Base-by-base conservation (phyloP, 2,888 invertebrate genomes). In the Girardia tigrina region DNA sequence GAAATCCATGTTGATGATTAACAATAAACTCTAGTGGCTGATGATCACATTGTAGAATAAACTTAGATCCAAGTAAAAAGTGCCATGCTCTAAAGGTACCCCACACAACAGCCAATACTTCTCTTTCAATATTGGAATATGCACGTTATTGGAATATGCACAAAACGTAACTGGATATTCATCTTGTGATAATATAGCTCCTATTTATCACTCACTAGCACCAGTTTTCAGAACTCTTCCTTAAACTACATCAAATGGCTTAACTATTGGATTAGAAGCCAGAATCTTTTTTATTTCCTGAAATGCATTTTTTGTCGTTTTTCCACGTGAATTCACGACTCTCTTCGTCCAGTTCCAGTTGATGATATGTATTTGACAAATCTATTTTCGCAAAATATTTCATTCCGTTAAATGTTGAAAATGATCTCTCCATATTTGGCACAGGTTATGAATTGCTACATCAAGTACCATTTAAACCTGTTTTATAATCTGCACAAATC, bases 91-190 rank as follows among this genome's bases (percentile, higher is more conserved):
- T 74, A 6, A 74, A 6, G 26, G 74, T 74, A 74, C 74, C 69
- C 74, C 74, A 74, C 69, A 74, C 74, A 27, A 73, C 29, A 12
- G 74, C 74, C 74, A 74, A 28, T 26, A 74, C 26, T 74, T 74
- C 74, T 27, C 74, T 72, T 75, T 74, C 74, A 75, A 74, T 74
- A 74, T 74, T 74, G 8, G 74, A 74, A 12, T 74, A 74, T 27
- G 73, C 75, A 4, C 74, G 23, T 28, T 74, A 72, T 1, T 26
- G 27, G 16, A 74, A 6, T n/a, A 26, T 76, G 28, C 28, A n/a
- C 26, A n/a, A 36, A 28, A 75, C n/a, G 75, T 73, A 27, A 75
- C 75, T 29, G 76, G 75, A 75, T 75, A 75, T 4, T 74, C 72
- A 26, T 75, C 75, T 28, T 75, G 75, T 2, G 75, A 12, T 1